Evolutionary conservation across 1,140 invertebrate species (phyloP).

Genomic region (Leptopilina boulardi): DNA sequence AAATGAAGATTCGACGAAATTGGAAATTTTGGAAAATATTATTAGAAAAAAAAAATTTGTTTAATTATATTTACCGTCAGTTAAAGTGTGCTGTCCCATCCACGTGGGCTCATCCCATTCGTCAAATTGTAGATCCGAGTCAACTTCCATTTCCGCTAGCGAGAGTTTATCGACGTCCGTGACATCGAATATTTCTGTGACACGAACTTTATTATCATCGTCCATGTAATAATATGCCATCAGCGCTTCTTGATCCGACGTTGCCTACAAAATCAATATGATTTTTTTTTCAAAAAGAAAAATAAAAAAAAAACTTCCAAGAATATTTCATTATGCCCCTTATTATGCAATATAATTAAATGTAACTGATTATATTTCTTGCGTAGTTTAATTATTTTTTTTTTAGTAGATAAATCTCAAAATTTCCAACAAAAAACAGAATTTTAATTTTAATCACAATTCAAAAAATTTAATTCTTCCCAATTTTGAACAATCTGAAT

Average conservation of each 20-base stretch:
- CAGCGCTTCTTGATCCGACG: conserved; percentile 89
- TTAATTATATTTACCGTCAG: conserved; percentile 57
- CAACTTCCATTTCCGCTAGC: conserved; percentile 71
- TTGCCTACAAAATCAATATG: conserved; percentile 76
- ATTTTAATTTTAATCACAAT: too few species aligned
- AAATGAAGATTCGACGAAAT: too few species aligned
- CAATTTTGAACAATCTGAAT: too few species aligned
- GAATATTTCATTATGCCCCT: not conserved
- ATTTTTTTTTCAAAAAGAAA: not conserved
- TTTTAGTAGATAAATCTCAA: too few species aligned
- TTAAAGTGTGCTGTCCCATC: conserved; percentile 66
- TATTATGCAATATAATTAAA: too few species aligned
- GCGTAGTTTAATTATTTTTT: too few species aligned
- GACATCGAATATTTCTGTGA: conserved; percentile 92
- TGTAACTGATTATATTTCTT: too few species aligned
- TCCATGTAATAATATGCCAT: conserved; percentile 94
- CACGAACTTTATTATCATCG: conserved; percentile 89
- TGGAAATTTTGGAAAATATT: too few species aligned
- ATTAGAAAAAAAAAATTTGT: not conserved
- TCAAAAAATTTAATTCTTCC: too few species aligned
- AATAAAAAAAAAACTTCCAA: not conserved
- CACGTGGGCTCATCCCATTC: conserved; percentile 75
- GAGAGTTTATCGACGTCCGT: conserved; percentile 80
- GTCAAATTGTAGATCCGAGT: conserved; percentile 75
- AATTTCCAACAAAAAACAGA: too few species aligned